Conservation (phyloP, 2,888 invertebrate genomes). For the Lycophotia porphyrea region DNA sequence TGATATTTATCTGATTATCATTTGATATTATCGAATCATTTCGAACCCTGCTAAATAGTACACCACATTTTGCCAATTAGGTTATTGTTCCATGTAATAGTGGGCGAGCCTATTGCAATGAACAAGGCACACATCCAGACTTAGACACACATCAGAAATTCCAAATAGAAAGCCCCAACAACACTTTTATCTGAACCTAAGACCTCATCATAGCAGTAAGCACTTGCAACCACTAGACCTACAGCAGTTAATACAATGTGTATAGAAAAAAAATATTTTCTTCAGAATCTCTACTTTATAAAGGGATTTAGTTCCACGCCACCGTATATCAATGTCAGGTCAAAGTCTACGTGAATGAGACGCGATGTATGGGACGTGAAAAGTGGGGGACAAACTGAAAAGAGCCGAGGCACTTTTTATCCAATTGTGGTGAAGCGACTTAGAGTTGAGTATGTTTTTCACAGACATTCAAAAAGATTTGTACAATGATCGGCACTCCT, state of each 20-base stretch:
- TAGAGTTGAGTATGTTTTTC: neutral
- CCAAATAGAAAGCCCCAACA: neutral
- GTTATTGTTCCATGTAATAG: too few species aligned
- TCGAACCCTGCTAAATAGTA: neutral
- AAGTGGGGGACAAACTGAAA: conserved; percentile 15
- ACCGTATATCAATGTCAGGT: conserved; percentile 27
- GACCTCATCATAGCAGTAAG: neutral
- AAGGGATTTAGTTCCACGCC: conserved; percentile 1
- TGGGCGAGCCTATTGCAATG: neutral
- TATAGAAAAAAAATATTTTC: neutral
- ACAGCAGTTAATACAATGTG: neutral
- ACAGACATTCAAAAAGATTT: neutral
- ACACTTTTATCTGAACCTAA: neutral
- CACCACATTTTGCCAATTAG: too few species aligned
- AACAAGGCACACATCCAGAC: neutral
- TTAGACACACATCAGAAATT: neutral
- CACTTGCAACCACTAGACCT: neutral
- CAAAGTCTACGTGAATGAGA: conserved; percentile 14
- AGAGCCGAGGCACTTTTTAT: neutral
- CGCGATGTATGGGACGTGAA: neutral
- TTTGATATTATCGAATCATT: too few species aligned
- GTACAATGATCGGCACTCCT: neutral
- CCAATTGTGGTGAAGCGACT: neutral
- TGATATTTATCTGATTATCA: neutral
- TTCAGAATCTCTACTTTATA: neutral